Evolutionary conservation across 1,140 invertebrate species (phyloP), one percentile per base, ranked within the genome.

Genomic region (Drosophila sp.): DNA sequence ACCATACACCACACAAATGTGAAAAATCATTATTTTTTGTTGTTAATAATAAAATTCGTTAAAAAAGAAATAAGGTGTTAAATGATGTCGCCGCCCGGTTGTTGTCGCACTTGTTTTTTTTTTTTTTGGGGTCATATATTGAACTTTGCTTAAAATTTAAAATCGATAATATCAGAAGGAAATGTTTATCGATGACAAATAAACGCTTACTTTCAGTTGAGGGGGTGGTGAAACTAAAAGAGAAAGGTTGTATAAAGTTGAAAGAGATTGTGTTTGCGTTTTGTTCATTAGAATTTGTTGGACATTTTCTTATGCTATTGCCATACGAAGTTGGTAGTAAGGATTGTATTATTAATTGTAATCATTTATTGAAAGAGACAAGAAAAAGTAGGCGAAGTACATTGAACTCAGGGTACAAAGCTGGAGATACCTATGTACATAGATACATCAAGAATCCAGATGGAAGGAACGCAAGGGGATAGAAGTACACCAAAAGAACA

Each of bases 21-120:
- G 44, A 47, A 4, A 47, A 47, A 47, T 47, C 17, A 17, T 47
- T 47, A 23, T 44, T 44, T 44, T 38, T 38, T 11, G 8, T 3
- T 38, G 33, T 41, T 4, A 41, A 41, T 44, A 44, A 44, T 44
- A 44, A 44, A 44, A 44, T 47, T 25, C 17, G 17, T 23, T 38
- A 74, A 72, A 41, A 75, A 72, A 65, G 58, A 68, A 73, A 41
- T 66, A 73, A 75, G 71, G 72, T 75, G 72, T 65, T 75, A 75
- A 75, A 57, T 60, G 70, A 54, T 38, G 30, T 57, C 61, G 62
- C 25, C 55, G 55, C 63, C 33, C 57, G 67, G 17, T 60, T 41
- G 47, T 35, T 60, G 64, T 58, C 44, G 23, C 44, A 50, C 44
- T 50, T 50, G 23, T 50, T 50, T 47, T 38, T 38, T 38, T 38